Evolutionary conservation across 2,888 invertebrate species (phyloP).

Genomic region (Incurvaria masculella): DNA sequence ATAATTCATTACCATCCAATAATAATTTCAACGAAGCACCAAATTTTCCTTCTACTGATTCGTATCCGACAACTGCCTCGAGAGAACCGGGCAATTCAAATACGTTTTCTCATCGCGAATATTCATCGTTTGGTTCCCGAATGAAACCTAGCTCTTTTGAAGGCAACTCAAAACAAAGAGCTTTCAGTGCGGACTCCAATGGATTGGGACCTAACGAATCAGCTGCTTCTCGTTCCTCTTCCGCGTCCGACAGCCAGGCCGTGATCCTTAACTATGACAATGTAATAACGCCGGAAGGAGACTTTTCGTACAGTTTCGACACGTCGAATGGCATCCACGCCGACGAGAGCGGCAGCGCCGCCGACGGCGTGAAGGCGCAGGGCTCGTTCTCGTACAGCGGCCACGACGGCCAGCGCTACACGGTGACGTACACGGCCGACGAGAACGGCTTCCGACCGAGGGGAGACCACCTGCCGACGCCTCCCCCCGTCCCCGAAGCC

Average conservation of each 20-base stretch:
- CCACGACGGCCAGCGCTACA: conserved; percentile 40
- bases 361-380: conserved; percentile 32
- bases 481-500: conserved; percentile 39
- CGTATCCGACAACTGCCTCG: too few relatives aligned
- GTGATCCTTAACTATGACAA: conserved; percentile 32
- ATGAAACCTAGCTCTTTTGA: too few relatives aligned
- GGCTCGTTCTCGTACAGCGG: conserved; percentile 40
- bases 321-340: conserved; percentile 43
- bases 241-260: conserved; percentile 30
- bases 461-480: conserved; percentile 43
- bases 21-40: too few relatives aligned
- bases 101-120: too few relatives aligned
- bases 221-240: too few relatives aligned
- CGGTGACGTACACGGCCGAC: conserved; percentile 36
- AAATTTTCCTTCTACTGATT: too few relatives aligned
- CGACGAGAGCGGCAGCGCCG: conserved; percentile 34
- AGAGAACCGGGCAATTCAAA: too few relatives aligned
- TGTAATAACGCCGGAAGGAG: conserved; percentile 26
- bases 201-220: too few relatives aligned
- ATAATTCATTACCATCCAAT: too few relatives aligned
- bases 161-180: too few relatives aligned
- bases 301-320: conserved; percentile 33
- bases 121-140: too few relatives aligned
- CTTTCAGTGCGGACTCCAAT: too few relatives aligned
- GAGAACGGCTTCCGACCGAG: conserved; percentile 39